A percentile compares a stretch with the other conserved stretches of the same genome.
phyloP scores from a whole-genome alignment of 2,888 invertebrate genomes.

The Macrophya alboannulata region DNA sequence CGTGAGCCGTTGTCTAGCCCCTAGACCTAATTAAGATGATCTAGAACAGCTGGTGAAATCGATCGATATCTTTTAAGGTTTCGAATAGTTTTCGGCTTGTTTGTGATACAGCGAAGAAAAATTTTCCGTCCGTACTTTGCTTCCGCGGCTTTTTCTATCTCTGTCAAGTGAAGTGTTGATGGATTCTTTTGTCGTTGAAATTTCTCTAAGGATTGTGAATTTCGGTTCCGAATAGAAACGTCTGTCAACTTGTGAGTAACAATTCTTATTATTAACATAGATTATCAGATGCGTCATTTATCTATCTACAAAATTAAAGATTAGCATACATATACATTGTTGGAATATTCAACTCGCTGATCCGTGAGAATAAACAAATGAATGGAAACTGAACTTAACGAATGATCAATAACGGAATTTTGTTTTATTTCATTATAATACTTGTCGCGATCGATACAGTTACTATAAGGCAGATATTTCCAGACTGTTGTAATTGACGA shows the following conservation, averaged over 20 bases:
- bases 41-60: neutral
- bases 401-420: neutral
- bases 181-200: conserved; percentile 35
- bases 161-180: conserved; percentile 30
- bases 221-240: neutral
- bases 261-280: neutral
- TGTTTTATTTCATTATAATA: neutral
- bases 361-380: neutral
- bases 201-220: conserved; percentile 17
- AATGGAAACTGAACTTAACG: neutral
- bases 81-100: neutral
- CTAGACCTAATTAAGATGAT: conserved; percentile 10
- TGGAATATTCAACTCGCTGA: neutral
- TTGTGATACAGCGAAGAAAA: neutral
- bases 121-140: neutral
- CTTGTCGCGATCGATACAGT: neutral
- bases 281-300: neutral
- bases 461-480: neutral
- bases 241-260: conserved; percentile 35
- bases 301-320: neutral
- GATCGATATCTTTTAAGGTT: conserved; percentile 3
- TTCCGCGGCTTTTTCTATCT: neutral
- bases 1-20: conserved; percentile 5
- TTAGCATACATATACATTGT: neutral
- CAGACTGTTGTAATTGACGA: neutral